A percentile compares a stretch with the other conserved stretches of the same genome.
Evolutionary conservation across 1,140 invertebrate species (phyloP).

Genomic region (Lanistes nyassanus): DNA sequence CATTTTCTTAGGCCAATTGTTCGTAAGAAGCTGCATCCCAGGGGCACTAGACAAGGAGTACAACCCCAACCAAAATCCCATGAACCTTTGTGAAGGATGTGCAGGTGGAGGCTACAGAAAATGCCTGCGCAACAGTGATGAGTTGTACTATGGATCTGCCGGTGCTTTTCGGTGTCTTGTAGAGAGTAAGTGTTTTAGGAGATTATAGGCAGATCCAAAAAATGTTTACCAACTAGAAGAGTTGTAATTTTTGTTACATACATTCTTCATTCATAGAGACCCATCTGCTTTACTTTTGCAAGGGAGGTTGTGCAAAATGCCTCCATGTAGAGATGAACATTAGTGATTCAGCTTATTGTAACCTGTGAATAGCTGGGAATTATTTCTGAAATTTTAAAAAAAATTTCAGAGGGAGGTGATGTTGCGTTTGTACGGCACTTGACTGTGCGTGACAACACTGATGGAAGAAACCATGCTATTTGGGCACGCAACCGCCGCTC

Average conservation of each 20-base stretch:
- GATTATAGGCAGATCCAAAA: no score
- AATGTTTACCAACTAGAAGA: no score
- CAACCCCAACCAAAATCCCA: conserved; percentile 74
- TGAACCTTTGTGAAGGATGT: conserved; percentile 91
- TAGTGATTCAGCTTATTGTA: neutral
- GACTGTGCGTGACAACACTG: conserved; percentile 90
- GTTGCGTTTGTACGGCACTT: conserved; percentile 96
- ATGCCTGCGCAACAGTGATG: conserved; percentile 85
- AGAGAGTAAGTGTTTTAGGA: conserved; percentile 73
- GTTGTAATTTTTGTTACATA: neutral
- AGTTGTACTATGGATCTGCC: conserved; percentile 89
- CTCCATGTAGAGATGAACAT: neutral
- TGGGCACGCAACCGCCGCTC: conserved; percentile 91
- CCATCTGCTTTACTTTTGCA: no score
- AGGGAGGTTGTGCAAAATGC: neutral
- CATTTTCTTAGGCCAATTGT: conserved; percentile 76
- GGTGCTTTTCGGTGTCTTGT: conserved; percentile 93
- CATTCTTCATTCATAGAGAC: neutral
- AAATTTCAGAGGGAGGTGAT: conserved; percentile 75
- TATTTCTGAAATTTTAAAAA: neutral
- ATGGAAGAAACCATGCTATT: conserved; percentile 85
- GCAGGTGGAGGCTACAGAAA: conserved; percentile 85
- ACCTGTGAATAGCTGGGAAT: neutral
- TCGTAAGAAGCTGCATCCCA: conserved; percentile 89
- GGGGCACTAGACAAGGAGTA: conserved; percentile 88